Conservation (phyloP, 2,888 invertebrate genomes). For the Tiliacea citrago region DNA sequence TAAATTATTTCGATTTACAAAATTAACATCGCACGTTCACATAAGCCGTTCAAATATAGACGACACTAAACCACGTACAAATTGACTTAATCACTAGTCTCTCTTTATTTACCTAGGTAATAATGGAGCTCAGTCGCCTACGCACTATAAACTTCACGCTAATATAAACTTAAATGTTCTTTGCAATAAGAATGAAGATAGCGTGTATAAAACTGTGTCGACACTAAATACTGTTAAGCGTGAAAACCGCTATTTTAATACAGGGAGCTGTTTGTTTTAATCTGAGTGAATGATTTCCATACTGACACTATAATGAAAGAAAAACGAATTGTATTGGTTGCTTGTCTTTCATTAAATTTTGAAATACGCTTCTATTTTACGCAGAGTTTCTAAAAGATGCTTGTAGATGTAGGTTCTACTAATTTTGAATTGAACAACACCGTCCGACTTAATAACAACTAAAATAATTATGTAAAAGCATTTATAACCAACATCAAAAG, state of each 20-base stretch:
- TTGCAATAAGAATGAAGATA: slow-evolving; percentile 8
- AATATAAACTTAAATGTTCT: background rate
- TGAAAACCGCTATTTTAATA: slow-evolving; percentile 32
- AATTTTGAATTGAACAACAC: background rate
- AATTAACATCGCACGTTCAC: slow-evolving; percentile 7
- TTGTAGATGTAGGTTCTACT: background rate
- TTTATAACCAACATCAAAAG: background rate
- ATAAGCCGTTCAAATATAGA: slow-evolving; percentile 23
- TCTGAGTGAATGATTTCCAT: slow-evolving; percentile 22
- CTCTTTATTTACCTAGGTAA: slow-evolving; percentile 48
- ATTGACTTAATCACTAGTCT: slow-evolving; percentile 57
- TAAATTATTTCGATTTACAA: background rate
- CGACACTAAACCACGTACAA: slow-evolving; percentile 30
- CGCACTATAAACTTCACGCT: slow-evolving; percentile 6
- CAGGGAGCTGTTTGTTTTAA: slow-evolving; percentile 28
- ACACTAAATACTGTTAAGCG: slow-evolving; percentile 5
- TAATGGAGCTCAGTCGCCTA: slow-evolving; percentile 25
- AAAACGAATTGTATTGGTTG: slow-evolving; percentile 23
- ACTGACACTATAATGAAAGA: slow-evolving; percentile 21
- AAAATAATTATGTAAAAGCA: background rate
- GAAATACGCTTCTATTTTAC: background rate
- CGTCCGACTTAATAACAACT: too few species aligned
- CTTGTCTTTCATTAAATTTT: background rate
- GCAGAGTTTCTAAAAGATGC: background rate
- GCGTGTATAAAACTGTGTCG: background rate